These are phyloP conservation scores for Lasius platythorax DNA, from an alignment of 2,888 invertebrate species.

Conservation along the genomic window DNA sequence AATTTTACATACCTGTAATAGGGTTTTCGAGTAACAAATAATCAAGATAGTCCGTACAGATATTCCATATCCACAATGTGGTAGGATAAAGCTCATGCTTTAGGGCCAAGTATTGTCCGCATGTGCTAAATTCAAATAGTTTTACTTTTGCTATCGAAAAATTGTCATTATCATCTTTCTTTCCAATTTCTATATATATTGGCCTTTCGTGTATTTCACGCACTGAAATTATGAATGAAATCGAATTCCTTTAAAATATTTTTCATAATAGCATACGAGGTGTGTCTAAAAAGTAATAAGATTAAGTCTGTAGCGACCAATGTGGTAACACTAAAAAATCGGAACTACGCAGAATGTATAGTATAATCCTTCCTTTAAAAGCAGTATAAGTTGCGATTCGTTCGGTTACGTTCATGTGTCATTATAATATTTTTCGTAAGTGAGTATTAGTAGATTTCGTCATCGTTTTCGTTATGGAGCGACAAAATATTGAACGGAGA, in stretches of 20 bases:
- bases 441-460: no score
- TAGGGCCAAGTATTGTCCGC: conserved; percentile 81
- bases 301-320: no score
- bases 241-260: conserved; percentile 9
- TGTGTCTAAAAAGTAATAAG: no score
- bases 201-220: conserved; percentile 81
- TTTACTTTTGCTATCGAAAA: conserved; percentile 77
- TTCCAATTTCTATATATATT: conserved; percentile 80
- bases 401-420: no score
- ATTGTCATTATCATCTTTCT: conserved; percentile 68
- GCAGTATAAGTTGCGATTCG: no score
- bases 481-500: no score
- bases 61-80: conserved; percentile 83
- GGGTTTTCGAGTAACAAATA: conserved; percentile 80
- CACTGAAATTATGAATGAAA: conserved; percentile 74
- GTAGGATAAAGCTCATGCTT: conserved; percentile 83
- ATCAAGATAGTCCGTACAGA: conserved; percentile 79
- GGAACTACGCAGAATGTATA: no score
- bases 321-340: no score
- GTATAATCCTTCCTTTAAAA: no score
- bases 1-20: conserved; percentile 76
- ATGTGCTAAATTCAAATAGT: conserved; percentile 81
- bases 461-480: no score
- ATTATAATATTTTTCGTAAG: no score
- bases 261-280: background rate